phyloP scores from a whole-genome alignment of 2,797 vertebrate genomes.

The Sebastes melanostomus region DNA sequence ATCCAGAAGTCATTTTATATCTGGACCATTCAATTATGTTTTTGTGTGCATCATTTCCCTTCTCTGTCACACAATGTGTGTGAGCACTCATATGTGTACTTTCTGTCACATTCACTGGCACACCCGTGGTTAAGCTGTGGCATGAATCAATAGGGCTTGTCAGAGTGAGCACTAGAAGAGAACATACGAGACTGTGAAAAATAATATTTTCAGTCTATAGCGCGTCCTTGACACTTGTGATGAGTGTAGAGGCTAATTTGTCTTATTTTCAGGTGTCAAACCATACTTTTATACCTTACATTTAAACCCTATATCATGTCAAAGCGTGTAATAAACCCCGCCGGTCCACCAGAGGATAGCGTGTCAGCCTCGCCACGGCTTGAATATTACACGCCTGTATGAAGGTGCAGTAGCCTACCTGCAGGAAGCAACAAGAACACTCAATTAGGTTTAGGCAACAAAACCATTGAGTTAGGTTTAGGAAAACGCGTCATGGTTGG shows the following conservation, averaged over 20 bases:
- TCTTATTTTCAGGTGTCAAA: background rate
- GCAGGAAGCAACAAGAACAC: too few relatives aligned
- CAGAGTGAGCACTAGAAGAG: background rate
- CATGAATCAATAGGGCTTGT: background rate
- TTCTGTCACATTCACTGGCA: background rate
- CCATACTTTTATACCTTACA: background rate
- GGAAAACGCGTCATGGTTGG: too few relatives aligned
- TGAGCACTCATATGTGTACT: background rate
- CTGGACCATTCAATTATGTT: slow-evolving; percentile 59
- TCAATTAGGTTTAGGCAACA: too few relatives aligned
- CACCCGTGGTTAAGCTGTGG: background rate
- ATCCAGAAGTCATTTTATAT: slow-evolving; percentile 71
- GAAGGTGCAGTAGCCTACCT: too few relatives aligned
- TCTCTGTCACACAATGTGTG: slow-evolving; percentile 1
- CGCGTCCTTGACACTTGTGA: background rate
- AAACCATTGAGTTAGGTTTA: too few relatives aligned
- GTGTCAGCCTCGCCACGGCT: too few relatives aligned
- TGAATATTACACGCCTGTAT: too few relatives aligned
- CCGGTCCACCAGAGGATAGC: too few relatives aligned
- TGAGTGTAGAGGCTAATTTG: background rate
- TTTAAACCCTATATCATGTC: background rate
- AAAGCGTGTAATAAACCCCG: too few relatives aligned
- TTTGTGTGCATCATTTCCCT: slow-evolving; percentile 47
- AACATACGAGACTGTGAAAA: background rate
- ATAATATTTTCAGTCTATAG: background rate